phyloP scores from a whole-genome alignment of 2,797 vertebrate species.

The Alca torda region DNA sequence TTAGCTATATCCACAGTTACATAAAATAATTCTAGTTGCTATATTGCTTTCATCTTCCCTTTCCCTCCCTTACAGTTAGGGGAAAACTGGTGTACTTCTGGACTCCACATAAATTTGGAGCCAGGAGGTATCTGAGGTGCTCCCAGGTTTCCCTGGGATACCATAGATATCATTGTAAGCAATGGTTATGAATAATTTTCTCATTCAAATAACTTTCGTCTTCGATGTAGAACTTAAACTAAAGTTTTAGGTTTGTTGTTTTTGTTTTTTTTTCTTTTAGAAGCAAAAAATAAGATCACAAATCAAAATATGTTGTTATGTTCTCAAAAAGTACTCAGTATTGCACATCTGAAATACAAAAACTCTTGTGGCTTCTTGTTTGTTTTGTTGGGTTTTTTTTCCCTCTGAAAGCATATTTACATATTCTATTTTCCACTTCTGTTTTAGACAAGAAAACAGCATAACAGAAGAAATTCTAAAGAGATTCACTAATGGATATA shows the following conservation, averaged over 20 bases:
- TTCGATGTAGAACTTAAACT: not conserved
- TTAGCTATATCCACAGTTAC: not conserved
- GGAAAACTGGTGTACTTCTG: not conserved
- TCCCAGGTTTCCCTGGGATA: not conserved
- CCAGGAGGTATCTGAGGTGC: not conserved
- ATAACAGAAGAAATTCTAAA: not conserved
- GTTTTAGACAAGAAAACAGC: not conserved
- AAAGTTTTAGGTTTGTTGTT: not conserved
- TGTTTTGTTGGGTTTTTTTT: no score
- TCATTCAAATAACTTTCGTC: not conserved
- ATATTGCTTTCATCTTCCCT: not conserved
- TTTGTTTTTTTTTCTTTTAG: no score
- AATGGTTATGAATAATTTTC: not conserved
- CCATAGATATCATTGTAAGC: not conserved
- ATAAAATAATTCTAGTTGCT: not conserved
- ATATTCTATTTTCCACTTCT: not conserved
- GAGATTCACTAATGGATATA: not conserved
- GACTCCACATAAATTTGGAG: not conserved
- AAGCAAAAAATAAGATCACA: not conserved
- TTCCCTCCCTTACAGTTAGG: not conserved
- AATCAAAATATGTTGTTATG: not conserved
- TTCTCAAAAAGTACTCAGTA: not conserved
- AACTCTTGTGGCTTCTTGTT: not conserved
- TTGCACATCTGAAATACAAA: not conserved
- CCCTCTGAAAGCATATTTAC: not conserved